These are phyloP conservation scores for Pangasianodon gigas DNA, from an alignment of 2,113 vertebrate species.

Conservation along the genomic window DNA sequence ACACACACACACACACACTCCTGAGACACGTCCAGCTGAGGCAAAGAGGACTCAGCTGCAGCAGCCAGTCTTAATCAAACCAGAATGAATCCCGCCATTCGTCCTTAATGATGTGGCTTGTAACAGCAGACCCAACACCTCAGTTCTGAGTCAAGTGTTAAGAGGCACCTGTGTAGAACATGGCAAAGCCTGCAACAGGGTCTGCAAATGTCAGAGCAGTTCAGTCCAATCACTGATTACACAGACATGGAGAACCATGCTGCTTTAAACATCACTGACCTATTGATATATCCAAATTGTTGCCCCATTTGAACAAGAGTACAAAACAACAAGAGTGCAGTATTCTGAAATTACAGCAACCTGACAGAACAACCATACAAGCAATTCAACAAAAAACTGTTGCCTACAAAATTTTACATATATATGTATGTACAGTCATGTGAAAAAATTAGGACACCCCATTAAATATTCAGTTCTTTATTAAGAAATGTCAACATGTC, in stretches of 20 bases:
- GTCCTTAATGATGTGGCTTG: conserved; percentile 47
- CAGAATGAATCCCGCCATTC: conserved; percentile 38
- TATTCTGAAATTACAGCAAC: no score
- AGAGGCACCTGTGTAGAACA: conserved; percentile 54
- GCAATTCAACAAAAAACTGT: no score
- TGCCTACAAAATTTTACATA: no score
- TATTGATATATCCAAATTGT: neutral
- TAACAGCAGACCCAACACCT: conserved; percentile 44
- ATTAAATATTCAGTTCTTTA: no score
- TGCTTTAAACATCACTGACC: conserved; percentile 23
- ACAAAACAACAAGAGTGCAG: no score
- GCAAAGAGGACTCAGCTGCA: conserved; percentile 50
- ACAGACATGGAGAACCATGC: neutral
- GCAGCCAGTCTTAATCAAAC: conserved; percentile 52
- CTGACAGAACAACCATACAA: no score
- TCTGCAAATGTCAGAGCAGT: conserved; percentile 40
- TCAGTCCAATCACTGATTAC: conserved; percentile 11
- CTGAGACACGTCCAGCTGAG: conserved; percentile 40
- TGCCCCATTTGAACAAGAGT: neutral
- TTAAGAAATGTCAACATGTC: no score
- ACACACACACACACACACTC: conserved; percentile 15
- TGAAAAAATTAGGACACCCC: no score
- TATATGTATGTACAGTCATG: no score
- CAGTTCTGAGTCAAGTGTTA: conserved; percentile 48
- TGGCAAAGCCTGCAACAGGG: neutral